Evolutionary conservation across 2,888 invertebrate genomes (phyloP), one percentile per base, ranked within the genome.

Genomic region (Ectemnius lituratus): DNA sequence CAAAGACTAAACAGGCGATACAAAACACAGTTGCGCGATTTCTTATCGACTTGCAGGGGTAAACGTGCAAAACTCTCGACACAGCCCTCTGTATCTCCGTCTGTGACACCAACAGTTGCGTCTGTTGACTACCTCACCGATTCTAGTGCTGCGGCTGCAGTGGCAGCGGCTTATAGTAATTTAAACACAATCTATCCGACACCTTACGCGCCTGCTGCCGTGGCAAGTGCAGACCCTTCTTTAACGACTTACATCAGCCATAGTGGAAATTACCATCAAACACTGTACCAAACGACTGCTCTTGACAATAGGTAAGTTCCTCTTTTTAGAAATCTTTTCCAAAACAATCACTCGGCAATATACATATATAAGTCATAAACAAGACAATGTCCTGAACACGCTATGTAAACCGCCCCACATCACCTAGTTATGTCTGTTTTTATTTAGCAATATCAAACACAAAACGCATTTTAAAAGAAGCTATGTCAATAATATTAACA

Each of bases 11-110:
- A 96, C 81, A 83, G 86, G 75, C 94, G 98, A 86, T 98, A 98
- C 92, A 98, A 98, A 91, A 97, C 97, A 2, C 98, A 98, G 89
- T 92, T 98, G 27, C 93, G 98, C 62, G 98, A 98, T 92, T 98
- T 98, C 90, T 92, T 98, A 1, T 97, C 98, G 16, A 98, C 98
- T 14, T 98, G 98, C 89, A 94, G 98, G 77, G 96, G 95, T 78
- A 97, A 97, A 88, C 93, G 96, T 89, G 87, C 89, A 64, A 90
- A 90, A 56, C 91, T 92, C 13, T 87, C 92, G 2, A 87, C 91
- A 88, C 91, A 83, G 92, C 67, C 92, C 91, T 93, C 94, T 3
- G 93, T 93, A 0, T 93, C 94, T 4, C 91, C 90, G 65, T 91
- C 91, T 11, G 91, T 92, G 46, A 92, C 93, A 75, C 92, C 92